phyloP scores from a whole-genome alignment of 92 coral and sea anemone genomes.

The Scolanthus callimorphus region DNA sequence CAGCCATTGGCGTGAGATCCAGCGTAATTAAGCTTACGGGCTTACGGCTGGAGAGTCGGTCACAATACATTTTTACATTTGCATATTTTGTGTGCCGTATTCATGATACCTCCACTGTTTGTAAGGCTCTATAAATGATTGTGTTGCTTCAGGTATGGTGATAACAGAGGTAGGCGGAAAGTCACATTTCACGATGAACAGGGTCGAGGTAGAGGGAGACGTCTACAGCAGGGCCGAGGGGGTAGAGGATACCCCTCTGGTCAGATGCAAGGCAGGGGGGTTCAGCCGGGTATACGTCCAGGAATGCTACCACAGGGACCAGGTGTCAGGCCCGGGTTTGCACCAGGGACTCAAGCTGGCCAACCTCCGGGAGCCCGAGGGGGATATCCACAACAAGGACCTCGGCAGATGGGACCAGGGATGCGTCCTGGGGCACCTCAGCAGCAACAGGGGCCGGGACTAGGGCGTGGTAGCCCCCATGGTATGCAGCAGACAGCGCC shows the following conservation, averaged over 20 bases:
- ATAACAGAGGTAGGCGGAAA: conserved; percentile 48
- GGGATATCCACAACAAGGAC: conserved; percentile 52
- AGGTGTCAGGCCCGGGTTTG: conserved; percentile 61
- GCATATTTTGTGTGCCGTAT: too few species aligned
- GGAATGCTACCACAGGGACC: conserved; percentile 57
- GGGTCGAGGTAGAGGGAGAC: conserved; percentile 20
- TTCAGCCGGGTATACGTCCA: conserved; percentile 57
- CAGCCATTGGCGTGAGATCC: too few species aligned
- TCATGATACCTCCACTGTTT: too few species aligned
- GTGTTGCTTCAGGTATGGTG: conserved; percentile 35
- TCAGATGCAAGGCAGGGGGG: conserved; percentile 53
- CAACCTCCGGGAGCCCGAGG: conserved; percentile 46
- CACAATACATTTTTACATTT: too few species aligned
- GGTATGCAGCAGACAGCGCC: conserved; percentile 30
- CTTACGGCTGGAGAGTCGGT: too few species aligned
- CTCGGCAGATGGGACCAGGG: conserved; percentile 55
- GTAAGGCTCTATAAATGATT: conserved; percentile 12
- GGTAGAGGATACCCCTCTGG: conserved; percentile 26
- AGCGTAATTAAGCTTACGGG: too few species aligned
- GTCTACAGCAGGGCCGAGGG: conserved; percentile 20
- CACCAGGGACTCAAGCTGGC: conserved; percentile 40
- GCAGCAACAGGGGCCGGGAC: conserved; percentile 33
- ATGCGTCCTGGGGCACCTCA: conserved; percentile 54
- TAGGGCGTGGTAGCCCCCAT: conserved; percentile 26
- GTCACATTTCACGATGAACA: conserved; percentile 38